phyloP scores from a whole-genome alignment of 23 tunicate species.

The Trididemnum clinides region DNA sequence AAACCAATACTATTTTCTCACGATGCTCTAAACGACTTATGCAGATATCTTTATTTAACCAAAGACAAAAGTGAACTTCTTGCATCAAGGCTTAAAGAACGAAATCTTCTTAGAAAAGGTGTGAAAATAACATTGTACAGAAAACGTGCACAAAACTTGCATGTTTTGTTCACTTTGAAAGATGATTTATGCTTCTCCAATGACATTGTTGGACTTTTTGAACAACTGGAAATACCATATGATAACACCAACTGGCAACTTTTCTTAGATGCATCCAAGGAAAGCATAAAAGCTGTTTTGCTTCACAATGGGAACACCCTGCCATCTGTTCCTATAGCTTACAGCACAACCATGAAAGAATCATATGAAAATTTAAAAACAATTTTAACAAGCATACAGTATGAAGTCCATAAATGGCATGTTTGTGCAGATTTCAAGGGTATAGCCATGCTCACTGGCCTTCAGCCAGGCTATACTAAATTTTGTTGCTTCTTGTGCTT shows the following conservation, averaged over 20 bases:
- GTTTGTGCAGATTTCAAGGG: constrained; percentile 22
- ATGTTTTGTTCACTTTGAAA: neutral
- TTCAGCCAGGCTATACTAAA: constrained; percentile 25
- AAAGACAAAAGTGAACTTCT: constrained; percentile 16
- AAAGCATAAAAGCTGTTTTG: constrained; percentile 16
- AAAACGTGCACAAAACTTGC: constrained; percentile 17
- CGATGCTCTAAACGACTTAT: neutral
- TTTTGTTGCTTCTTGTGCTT: constrained; percentile 11
- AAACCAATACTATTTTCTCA: constrained; percentile 10
- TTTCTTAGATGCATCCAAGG: constrained; percentile 2
- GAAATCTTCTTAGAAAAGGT: constrained; percentile 5
- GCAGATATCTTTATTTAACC: constrained; percentile 8
- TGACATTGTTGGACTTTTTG: constrained; percentile 17
- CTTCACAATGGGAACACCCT: constrained; percentile 6
- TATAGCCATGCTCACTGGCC: constrained; percentile 12
- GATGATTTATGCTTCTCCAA: constrained; percentile 12
- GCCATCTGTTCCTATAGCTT: constrained; percentile 15
- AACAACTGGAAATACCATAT: constrained; percentile 12
- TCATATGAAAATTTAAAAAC: constrained; percentile 12
- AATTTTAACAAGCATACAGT: constrained; percentile 10
- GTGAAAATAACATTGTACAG: constrained; percentile 16
- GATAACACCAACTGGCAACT: constrained; percentile 20
- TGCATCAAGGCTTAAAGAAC: constrained; percentile 14
- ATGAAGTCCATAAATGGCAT: neutral
- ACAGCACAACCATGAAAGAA: constrained; percentile 26